A percentile compares a stretch with the other conserved stretches of the same genome.
Evolutionary conservation across 1,140 invertebrate species (phyloP).

Genomic region (Lycorma delicatula): DNA sequence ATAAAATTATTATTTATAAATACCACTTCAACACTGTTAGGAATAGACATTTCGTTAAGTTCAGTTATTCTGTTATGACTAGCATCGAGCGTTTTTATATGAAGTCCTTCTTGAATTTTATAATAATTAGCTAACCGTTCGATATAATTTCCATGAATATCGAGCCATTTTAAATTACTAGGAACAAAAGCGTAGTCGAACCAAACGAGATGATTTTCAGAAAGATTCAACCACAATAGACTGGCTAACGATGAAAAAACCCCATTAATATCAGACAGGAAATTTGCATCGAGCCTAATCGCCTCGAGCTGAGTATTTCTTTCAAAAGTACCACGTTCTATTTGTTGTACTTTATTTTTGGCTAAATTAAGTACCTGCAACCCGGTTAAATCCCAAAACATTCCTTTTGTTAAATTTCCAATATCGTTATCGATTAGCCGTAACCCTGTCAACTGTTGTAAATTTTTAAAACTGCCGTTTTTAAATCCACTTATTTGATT

Average conservation of each 20-base stretch:
- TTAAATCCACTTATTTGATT: conserved; percentile 72
- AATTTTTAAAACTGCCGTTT: conserved; percentile 72
- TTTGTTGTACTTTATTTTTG: conserved; percentile 75
- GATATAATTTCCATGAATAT: conserved; percentile 81
- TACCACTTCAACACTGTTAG: conserved; percentile 79
- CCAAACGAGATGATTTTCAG: conserved; percentile 82
- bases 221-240: conserved; percentile 79
- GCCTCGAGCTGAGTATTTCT: conserved; percentile 69
- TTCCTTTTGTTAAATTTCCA: conserved; percentile 70
- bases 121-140: conserved; percentile 79
- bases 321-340: conserved; percentile 73
- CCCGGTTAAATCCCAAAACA: conserved; percentile 74
- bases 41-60: conserved; percentile 67
- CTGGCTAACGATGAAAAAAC: conserved; percentile 71
- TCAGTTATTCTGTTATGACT: conserved; percentile 79
- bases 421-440: conserved; percentile 78
- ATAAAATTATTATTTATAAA: conserved; percentile 87
- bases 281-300: conserved; percentile 77
- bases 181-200: conserved; percentile 86
- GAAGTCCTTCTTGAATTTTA: conserved; percentile 61
- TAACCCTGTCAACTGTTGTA: conserved; percentile 76
- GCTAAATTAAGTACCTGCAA: conserved; percentile 79
- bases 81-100: conserved; percentile 72
- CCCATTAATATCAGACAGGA: conserved; percentile 75
- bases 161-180: conserved; percentile 78